phyloP scores from a whole-genome alignment of 92 coral and sea anemone species.

The Epizoanthus scotinus region DNA sequence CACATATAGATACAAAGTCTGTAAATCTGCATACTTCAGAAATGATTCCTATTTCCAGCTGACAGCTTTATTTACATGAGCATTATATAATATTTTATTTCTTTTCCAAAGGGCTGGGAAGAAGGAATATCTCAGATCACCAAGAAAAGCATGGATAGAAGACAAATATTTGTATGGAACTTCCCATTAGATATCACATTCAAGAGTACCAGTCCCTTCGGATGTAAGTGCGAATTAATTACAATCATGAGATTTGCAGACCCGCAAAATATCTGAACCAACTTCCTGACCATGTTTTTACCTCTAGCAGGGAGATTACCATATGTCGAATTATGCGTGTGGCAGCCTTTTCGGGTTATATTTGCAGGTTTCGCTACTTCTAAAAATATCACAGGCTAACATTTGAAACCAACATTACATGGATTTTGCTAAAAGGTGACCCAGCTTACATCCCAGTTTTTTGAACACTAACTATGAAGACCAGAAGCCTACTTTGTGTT shows the following conservation, averaged over 20 bases:
- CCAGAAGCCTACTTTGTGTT: no score
- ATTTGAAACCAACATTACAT: no score
- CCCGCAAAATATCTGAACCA: background rate
- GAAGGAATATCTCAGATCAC: slow-evolving; percentile 98
- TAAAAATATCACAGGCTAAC: no score
- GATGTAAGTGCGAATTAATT: slow-evolving; percentile 89
- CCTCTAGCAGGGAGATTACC: no score
- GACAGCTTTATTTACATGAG: background rate
- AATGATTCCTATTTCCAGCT: background rate
- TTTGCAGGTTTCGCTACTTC: no score
- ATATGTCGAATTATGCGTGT: no score
- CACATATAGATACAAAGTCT: background rate
- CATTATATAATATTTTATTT: background rate
- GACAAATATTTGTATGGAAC: slow-evolving; percentile 93
- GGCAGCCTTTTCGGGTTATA: no score
- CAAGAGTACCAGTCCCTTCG: slow-evolving; percentile 97
- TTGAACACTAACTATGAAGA: no score
- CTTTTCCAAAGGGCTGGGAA: slow-evolving; percentile 83
- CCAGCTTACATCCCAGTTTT: no score
- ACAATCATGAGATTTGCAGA: no score
- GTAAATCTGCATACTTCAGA: background rate
- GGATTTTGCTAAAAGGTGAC: no score
- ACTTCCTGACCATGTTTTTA: background rate
- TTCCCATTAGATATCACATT: slow-evolving; percentile 96
- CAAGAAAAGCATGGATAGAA: slow-evolving; percentile 90